Evolutionary conservation across 2,888 invertebrate genomes (phyloP), one percentile per base, ranked within the genome.

Genomic region (Pyrocoelia pectoralis): DNA sequence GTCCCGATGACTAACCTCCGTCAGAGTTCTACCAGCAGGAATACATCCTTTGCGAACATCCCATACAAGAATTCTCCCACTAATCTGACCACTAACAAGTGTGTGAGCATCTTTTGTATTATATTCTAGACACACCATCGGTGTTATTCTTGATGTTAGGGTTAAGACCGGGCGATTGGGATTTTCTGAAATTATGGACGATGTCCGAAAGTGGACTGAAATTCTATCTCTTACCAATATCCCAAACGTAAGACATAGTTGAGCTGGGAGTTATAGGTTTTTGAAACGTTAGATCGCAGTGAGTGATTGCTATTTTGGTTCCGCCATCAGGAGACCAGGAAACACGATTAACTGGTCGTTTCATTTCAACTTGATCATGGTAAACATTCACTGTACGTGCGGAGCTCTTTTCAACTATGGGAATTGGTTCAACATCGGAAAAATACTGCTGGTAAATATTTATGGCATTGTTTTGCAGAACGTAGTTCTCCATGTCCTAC

Each of bases 161-260:
- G 88, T 86, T 55, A 92, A 83, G 63, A 93, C 88, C 1, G 96
- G 95, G 67, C 89, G 88, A 77, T 93, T 95, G 0, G 95, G 94
- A 78, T 95, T 95, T 81, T 95, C 95, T 93, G 76, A n/a, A 76
- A 79, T 13, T 24, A 48, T 24, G 24, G 24, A 24, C 8, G n/a
- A 5, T 3, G 6, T 3, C 24, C 24, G 24, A 6, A 5, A 24
- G 4, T 24, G 4, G 6, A 24, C 17, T 33, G 33, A n/a, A 3
- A n/a, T n/a, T 2, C 8, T 10, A 8, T n/a, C 8, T 13, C 60
- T 82, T 82, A 93, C 94, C 93, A 67, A 96, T 88, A 82, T 97
- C 94, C 97, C 97, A 97, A 76, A 97, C 93, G 76, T 93, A 97
- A 0, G 93, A 93, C n/a, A n/a, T n/a, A n/a, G n/a, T n/a, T n/a